Conservation (phyloP, 2,797 vertebrate species). For the Eurystomus glaucurus region DNA sequence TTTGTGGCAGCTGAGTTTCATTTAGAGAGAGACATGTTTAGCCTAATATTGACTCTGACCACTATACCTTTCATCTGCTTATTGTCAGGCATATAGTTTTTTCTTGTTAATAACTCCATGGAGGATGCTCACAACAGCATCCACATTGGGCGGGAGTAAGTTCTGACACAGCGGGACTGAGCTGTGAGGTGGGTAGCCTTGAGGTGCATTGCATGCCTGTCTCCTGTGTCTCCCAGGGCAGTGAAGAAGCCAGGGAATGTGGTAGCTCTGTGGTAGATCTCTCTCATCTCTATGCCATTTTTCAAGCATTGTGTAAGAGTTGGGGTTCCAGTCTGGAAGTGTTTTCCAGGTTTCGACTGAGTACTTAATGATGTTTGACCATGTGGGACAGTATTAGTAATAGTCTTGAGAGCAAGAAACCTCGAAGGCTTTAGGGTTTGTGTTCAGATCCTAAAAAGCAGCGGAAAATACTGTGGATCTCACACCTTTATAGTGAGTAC, state of each 20-base stretch:
- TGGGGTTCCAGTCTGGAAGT: background rate
- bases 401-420: background rate
- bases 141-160: background rate
- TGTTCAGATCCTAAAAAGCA: background rate
- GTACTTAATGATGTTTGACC: background rate
- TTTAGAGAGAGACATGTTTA: background rate
- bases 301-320: background rate
- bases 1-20: background rate
- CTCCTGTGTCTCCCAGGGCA: background rate
- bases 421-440: background rate
- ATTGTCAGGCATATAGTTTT: background rate
- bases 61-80: background rate
- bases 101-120: background rate
- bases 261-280: background rate
- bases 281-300: rapidly evolving
- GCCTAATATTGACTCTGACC: background rate
- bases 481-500: background rate
- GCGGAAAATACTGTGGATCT: background rate
- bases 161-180: background rate
- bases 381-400: background rate
- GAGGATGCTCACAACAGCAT: background rate
- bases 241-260: background rate
- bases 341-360: background rate
- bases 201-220: background rate
- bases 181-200: background rate